Percentiles rank a stretch among this genome's conserved stretches.
These are phyloP conservation scores for Protonemura montana DNA, from an alignment of 2,888 invertebrate genomes.

Conservation along the genomic window DNA sequence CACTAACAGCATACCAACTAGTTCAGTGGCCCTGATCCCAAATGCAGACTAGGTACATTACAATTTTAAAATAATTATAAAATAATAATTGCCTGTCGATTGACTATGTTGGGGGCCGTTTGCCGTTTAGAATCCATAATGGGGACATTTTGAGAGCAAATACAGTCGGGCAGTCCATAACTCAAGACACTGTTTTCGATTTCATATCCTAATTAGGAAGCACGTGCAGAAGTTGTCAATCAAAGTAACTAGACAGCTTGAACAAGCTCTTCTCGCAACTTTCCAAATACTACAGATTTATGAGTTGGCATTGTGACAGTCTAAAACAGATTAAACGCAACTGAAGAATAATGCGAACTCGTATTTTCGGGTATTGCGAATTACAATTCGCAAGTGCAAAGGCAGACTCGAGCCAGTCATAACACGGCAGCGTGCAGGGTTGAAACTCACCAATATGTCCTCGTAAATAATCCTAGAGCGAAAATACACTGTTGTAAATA, in stretches of 20 bases:
- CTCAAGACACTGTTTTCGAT: constrained; percentile 16
- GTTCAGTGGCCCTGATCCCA: constrained; percentile 20
- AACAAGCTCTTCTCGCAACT: neutral
- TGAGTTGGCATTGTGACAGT: neutral
- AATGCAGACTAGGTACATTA: neutral
- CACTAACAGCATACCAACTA: neutral
- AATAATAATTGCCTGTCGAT: neutral
- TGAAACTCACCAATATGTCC: neutral
- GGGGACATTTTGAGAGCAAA: neutral
- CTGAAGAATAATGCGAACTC: neutral
- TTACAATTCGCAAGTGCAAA: neutral
- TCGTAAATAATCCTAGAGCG: neutral
- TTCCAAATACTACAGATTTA: neutral
- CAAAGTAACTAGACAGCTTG: neutral
- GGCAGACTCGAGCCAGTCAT: neutral
- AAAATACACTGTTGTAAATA: neutral
- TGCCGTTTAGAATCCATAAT: neutral
- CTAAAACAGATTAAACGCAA: neutral
- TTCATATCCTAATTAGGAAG: constrained; percentile 33
- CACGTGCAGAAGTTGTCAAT: constrained; percentile 34
- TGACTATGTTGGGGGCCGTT: neutral
- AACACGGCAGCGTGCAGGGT: neutral
- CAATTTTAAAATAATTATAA: neutral
- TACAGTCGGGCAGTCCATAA: constrained; percentile 12
- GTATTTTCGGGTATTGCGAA: neutral